These are phyloP conservation scores for Scleropages formosus DNA, from an alignment of 2,797 vertebrate genomes.

Conservation along the genomic window DNA sequence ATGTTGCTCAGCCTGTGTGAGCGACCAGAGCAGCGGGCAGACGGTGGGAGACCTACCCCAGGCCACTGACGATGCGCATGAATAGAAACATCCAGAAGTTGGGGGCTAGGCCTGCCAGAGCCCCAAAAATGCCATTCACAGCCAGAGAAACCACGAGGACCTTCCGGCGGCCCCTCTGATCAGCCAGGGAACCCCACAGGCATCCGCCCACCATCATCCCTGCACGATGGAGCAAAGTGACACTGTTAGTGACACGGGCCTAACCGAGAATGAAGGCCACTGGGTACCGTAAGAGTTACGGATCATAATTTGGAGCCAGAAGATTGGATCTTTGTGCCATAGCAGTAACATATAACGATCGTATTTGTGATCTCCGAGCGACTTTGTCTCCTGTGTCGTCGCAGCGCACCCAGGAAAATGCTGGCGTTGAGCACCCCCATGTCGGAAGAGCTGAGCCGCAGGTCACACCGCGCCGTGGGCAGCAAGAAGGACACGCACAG, in stretches of 20 bases:
- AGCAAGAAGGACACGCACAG: constrained; percentile 74
- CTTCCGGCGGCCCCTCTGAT: constrained; percentile 64
- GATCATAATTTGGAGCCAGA: background rate
- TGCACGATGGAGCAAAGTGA: constrained; percentile 33
- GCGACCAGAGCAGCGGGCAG: background rate
- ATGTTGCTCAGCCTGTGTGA: background rate
- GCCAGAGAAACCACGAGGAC: constrained; percentile 66
- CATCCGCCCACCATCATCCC: constrained; percentile 78
- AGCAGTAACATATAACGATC: too few species aligned
- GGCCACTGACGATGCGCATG: constrained; percentile 69
- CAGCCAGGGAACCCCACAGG: constrained; percentile 71
- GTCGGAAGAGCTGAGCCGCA: constrained; percentile 64
- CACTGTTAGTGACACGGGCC: background rate
- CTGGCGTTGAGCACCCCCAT: constrained; percentile 73
- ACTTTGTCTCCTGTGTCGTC: background rate
- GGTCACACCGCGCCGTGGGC: constrained; percentile 66
- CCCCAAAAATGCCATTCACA: constrained; percentile 69
- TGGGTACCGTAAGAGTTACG: background rate
- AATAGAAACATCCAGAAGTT: constrained; percentile 71
- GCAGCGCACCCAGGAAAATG: constrained; percentile 66
- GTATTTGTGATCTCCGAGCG: background rate
- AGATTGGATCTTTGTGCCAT: too few species aligned
- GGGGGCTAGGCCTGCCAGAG: constrained; percentile 59
- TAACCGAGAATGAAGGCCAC: background rate
- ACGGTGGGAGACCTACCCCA: constrained; percentile 56